phyloP scores from a whole-genome alignment of 2,797 vertebrate species.

The Coranthus polyacanthus region DNA sequence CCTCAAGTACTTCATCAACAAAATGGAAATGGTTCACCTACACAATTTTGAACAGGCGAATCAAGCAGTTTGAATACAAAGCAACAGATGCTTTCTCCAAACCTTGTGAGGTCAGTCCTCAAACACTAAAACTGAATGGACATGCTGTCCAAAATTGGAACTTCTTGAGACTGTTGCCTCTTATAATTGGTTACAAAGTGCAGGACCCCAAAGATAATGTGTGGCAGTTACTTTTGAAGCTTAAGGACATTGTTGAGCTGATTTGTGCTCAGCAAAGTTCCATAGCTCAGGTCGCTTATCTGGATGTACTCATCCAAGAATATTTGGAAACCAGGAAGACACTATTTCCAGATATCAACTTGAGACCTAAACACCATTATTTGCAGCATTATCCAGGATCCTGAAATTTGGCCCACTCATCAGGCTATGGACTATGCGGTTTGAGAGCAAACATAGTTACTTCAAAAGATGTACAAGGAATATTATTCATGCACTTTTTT shows the following conservation, averaged over 20 bases:
- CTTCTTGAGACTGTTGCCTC: conserved; percentile 17
- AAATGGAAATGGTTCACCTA: conserved; percentile 19
- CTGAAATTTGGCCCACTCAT: too few species aligned
- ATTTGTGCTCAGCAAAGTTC: conserved; percentile 36
- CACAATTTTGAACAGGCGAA: conserved; percentile 10
- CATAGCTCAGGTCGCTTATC: conserved; percentile 15
- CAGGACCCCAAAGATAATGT: conserved; percentile 23
- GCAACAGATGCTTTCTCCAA: conserved; percentile 14
- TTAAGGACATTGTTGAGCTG: conserved; percentile 32
- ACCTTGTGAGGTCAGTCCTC: conserved; percentile 16
- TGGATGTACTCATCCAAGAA: conserved; percentile 41
- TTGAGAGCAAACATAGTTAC: conserved; percentile 52
- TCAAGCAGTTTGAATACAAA: conserved; percentile 24
- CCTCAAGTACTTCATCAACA: not conserved
- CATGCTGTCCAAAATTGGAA: conserved; percentile 39
- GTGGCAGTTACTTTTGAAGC: conserved; percentile 32
- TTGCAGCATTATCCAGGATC: too few species aligned
- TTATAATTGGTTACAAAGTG: conserved; percentile 38
- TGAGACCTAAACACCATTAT: conserved; percentile 63
- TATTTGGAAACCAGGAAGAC: conserved; percentile 44
- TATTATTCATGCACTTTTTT: conserved; percentile 21
- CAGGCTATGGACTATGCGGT: too few species aligned
- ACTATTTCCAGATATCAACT: conserved; percentile 32
- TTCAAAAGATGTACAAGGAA: conserved; percentile 46
- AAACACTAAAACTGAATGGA: conserved; percentile 20